phyloP scores from a whole-genome alignment of 2,797 vertebrate genomes.

The Heterohyrax brucei region DNA sequence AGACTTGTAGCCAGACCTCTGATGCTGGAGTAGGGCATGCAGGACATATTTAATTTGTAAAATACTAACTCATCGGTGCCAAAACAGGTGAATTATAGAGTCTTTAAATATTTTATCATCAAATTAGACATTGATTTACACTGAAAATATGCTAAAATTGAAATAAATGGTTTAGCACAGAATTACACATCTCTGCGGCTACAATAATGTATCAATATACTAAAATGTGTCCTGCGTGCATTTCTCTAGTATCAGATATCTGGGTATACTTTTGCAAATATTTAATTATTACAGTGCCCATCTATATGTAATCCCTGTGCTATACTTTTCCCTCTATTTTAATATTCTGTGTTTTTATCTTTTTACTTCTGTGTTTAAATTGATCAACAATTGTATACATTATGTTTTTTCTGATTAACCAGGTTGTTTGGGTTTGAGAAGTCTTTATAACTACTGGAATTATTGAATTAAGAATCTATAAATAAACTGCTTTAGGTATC shows the following conservation, averaged over 20 bases:
- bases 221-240: not conserved
- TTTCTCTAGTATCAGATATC: not conserved
- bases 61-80: not conserved
- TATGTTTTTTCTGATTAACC: not conserved
- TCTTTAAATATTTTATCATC: slow-evolving; percentile 27
- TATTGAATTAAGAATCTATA: slow-evolving; percentile 23
- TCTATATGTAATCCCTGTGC: not conserved
- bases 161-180: slow-evolving; percentile 1
- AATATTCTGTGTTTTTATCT: slow-evolving; percentile 16
- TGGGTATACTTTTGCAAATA: not conserved
- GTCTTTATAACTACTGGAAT: not conserved
- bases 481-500: not conserved
- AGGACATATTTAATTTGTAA: not conserved
- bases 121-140: not conserved
- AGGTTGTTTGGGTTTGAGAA: not conserved
- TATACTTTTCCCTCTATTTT: slow-evolving; percentile 25
- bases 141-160: slow-evolving; percentile 20
- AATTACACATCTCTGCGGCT: not conserved
- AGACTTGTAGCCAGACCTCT: not conserved
- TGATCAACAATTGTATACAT: not conserved
- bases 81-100: not conserved
- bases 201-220: not conserved
- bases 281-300: not conserved
- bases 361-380: slow-evolving; percentile 24
- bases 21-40: not conserved